Evolutionary conservation across 1,140 invertebrate genomes (phyloP).

Genomic region (Sitobion miscanthi): DNA sequence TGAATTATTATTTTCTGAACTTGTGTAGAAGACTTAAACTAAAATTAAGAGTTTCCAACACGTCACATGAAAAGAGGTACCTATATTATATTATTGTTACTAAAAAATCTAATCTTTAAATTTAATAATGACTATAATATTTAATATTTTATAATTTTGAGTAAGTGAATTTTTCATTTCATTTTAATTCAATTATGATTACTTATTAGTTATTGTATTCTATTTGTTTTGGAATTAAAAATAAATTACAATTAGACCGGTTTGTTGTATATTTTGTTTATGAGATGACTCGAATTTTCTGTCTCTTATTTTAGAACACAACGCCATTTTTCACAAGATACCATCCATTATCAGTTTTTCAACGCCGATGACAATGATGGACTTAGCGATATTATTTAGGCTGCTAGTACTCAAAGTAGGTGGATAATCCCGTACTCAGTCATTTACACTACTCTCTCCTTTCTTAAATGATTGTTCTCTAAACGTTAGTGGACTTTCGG

Average conservation of each 20-base stretch:
- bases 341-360: conserved; percentile 32
- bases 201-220: background rate
- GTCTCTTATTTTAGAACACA: background rate
- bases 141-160: background rate
- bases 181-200: background rate
- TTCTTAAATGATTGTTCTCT: background rate
- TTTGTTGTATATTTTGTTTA: background rate
- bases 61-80: too few species aligned
- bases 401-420: conserved; percentile 24
- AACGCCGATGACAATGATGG: conserved; percentile 24
- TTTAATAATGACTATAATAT: background rate
- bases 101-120: background rate
- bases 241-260: background rate
- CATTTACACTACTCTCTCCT: background rate
- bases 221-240: background rate
- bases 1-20: too few species aligned
- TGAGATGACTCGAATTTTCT: background rate
- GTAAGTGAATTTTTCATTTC: background rate
- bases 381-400: conserved; percentile 17
- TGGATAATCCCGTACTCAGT: background rate
- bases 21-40: too few species aligned
- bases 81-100: too few species aligned
- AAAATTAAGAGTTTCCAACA: too few species aligned
- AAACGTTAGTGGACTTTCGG: background rate
- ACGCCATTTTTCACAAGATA: background rate